Base-by-base conservation (phyloP, 1,140 invertebrate species). In the Plodia interpunctella region DNA sequence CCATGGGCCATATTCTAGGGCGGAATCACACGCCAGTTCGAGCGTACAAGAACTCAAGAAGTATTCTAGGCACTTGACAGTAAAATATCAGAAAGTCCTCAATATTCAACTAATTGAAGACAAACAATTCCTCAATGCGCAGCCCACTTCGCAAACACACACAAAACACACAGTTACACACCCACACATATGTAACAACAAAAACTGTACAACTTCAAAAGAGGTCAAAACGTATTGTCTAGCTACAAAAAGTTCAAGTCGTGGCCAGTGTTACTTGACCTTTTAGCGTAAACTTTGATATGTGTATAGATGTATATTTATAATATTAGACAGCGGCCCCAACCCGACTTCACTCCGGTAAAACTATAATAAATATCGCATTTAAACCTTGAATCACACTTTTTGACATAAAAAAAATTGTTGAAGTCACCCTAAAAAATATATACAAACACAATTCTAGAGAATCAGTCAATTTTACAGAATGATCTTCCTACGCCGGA, bases 201-300 rank as follows among this genome's bases (percentile, higher is more conserved):
- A 72, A 72, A 61, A 69, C 66, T 72, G 69, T 67, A 62, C 66
- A 62, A 66, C 38, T 66, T 63, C 59, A 56, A 60, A 57, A 49
- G 53, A 64, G 71, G 67, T 71, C 71, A 70, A 38, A 30, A 64
- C 56, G 62, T 57, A 73, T 76, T 76, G 73, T 74, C 62, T 69
- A 62, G 50, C 20, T 35, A 49, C 68, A 73, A 72, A 70, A 68
- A 64, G 38, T 51, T 65, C 51, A 53, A 60, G 49, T 18, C 28
- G 10, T 21, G 49, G 19, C 68, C 63, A 67, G 53, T 62, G 21
- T 67, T 55, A 32, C 10, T 28, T 57, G 68, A 70, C 58, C 62
- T 51, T 19, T 52, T n/a, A n/a, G n/a, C n/a, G n/a, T n/a, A n/a
- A n/a, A n/a, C n/a, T n/a, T n/a, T n/a, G n/a, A n/a, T n/a, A n/a